Evolutionary conservation across 2,888 invertebrate species (phyloP), one percentile per base, ranked within the genome.

Genomic region (Biston betularia): DNA sequence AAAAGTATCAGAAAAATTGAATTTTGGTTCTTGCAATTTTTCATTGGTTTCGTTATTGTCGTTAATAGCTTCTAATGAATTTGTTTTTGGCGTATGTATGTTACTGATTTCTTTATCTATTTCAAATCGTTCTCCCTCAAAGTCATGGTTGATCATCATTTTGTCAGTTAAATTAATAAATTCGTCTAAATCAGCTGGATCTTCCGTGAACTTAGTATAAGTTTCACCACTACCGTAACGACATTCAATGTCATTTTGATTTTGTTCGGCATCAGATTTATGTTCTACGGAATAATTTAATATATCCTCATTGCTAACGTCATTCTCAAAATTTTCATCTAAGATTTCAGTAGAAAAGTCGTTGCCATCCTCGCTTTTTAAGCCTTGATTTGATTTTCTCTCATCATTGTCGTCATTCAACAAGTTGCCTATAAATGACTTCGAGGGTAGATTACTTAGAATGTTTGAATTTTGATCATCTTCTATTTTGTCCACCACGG

Each of bases 211-310:
- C 79, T 93, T 93, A 44, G 93, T 93, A 60, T 93, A 93, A 15
- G 93, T 93, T 56, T 92, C 92, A 49, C 93, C 89, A 75, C 93
- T 93, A 3, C 92, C 90, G 69, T 89, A 87, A 46, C 91, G 86
- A 73, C 86, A 83, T 50, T 82, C 79, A 50, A 84, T 78, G 56
- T 82, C 79, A 59, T 77, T 81, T 50, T 74, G 70, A 24, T 79
- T 75, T 14, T 75, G 74, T 49, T 80, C 79, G 53, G 75, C 77
- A 44, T 83, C 80, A 59, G 72, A 79, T 70, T 84, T 85, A 60
- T 81, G 83, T 74, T 85, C 88, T 63, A 79, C 73, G 35, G 86
- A 86, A 70, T 87, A 84, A 64, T 85, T 82, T 48, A 82, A 82
- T 40, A 82, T 79, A 56, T 85, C 85, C 44, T 67, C 65, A 52